Evolutionary conservation across 2,113 vertebrate genomes (phyloP).

Genomic region (Brienomyrus longianalis): DNA sequence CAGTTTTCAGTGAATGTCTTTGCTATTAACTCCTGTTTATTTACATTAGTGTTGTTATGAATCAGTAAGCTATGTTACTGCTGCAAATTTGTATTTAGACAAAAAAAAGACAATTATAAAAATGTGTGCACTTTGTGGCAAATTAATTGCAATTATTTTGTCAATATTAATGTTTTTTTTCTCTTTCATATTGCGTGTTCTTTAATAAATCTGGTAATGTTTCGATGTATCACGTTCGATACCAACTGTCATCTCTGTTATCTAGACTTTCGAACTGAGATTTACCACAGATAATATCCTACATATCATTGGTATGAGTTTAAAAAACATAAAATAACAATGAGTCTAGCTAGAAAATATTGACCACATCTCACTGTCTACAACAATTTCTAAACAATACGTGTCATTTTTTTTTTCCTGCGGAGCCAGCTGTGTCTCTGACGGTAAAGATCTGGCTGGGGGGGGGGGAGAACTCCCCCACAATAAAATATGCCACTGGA

Average conservation of each 20-base stretch:
- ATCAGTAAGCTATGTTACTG: background rate
- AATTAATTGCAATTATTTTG: background rate
- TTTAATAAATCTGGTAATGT: background rate
- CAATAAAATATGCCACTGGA: background rate
- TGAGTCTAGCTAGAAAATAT: conserved; percentile 22
- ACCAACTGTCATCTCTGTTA: background rate
- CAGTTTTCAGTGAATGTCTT: conserved; percentile 19
- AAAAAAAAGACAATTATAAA: background rate
- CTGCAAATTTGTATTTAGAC: background rate
- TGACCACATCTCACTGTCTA: conserved; percentile 16
- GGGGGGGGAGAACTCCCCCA: background rate
- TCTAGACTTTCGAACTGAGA: background rate
- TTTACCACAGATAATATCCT: background rate
- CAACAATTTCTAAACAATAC: background rate
- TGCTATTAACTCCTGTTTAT: conserved; percentile 17
- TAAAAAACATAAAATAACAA: conserved; percentile 39
- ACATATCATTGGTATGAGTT: conserved; percentile 17
- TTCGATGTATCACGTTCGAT: background rate
- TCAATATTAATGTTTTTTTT: background rate
- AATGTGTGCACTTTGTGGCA: background rate
- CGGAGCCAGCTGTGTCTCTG: background rate
- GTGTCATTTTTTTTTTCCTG: background rate
- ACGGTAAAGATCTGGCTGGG: background rate
- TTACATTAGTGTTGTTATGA: background rate
- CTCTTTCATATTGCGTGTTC: background rate